These are phyloP conservation scores for Lottia gigantea DNA, from an alignment of 2,888 invertebrate species.

Conservation along the genomic window DNA sequence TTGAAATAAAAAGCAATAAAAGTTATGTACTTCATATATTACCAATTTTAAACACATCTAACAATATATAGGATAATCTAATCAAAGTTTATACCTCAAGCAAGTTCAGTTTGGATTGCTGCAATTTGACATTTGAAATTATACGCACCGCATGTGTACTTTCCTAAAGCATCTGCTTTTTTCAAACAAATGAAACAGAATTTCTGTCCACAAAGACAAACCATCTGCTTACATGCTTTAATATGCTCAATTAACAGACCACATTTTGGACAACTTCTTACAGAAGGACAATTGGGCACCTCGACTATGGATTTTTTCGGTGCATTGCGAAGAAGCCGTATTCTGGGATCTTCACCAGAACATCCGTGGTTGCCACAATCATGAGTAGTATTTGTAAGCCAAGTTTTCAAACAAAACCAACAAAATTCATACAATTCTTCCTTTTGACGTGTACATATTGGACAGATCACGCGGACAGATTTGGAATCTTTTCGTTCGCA, in stretches of 20 bases:
- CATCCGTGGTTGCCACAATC: slow-evolving; percentile 38
- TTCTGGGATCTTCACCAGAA: slow-evolving; percentile 34
- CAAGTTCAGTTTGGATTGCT: not conserved
- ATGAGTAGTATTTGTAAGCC: slow-evolving; percentile 22
- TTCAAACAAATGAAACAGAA: slow-evolving; percentile 45
- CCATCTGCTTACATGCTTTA: slow-evolving; percentile 39
- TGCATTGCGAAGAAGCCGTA: slow-evolving; percentile 30
- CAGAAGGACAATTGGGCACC: slow-evolving; percentile 34
- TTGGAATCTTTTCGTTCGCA: slow-evolving; percentile 29
- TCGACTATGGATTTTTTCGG: slow-evolving; percentile 33
- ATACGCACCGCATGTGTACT: slow-evolving; percentile 33
- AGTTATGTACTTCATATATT: no score
- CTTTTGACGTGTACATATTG: slow-evolving; percentile 29
- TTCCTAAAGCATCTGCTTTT: slow-evolving; percentile 24
- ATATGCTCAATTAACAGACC: slow-evolving; percentile 40
- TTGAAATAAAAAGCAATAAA: no score
- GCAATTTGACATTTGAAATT: slow-evolving; percentile 16
- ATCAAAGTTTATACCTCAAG: not conserved
- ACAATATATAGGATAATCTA: no score
- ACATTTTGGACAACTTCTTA: slow-evolving; percentile 41
- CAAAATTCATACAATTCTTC: slow-evolving; percentile 36
- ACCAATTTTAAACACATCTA: no score
- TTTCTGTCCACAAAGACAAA: slow-evolving; percentile 38
- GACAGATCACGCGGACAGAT: slow-evolving; percentile 34
- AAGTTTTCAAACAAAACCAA: slow-evolving; percentile 36